phyloP scores from a whole-genome alignment of 2,888 invertebrate genomes.

The Netelia inedita region DNA sequence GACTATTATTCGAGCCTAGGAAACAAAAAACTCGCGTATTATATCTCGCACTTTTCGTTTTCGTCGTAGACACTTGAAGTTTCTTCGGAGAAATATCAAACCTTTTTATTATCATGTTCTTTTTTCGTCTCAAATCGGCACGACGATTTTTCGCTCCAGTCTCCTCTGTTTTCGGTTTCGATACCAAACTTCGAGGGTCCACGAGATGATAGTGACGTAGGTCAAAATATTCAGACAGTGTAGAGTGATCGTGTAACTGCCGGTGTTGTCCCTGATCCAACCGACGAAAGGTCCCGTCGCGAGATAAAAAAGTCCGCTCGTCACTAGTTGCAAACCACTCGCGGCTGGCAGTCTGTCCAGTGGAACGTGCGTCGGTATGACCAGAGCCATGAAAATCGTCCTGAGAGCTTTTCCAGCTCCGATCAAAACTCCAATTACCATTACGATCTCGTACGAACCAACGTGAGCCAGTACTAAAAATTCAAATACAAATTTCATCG shows the following conservation, averaged over 20 bases:
- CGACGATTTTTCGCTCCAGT: constrained; percentile 10
- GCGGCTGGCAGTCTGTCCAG: constrained; percentile 90
- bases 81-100: neutral
- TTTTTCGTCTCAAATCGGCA: constrained; percentile 5
- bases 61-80: too few relatives aligned
- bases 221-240: constrained; percentile 89
- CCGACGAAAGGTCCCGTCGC: constrained; percentile 89
- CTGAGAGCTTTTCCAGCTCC: constrained; percentile 91
- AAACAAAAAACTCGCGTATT: neutral
- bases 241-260: constrained; percentile 87
- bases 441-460: constrained; percentile 86
- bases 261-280: constrained; percentile 88
- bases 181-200: constrained; percentile 87
- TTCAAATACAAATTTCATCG: neutral
- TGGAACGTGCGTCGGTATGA: constrained; percentile 90
- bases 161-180: constrained; percentile 64
- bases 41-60: neutral
- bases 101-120: neutral
- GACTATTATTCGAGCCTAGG: neutral
- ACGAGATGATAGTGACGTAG: constrained; percentile 88
- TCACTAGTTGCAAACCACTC: constrained; percentile 89
- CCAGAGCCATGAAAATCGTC: constrained; percentile 91
- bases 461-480: constrained; percentile 88
- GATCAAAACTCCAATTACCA: constrained; percentile 88
- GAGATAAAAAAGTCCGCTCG: constrained; percentile 89